phyloP scores from a whole-genome alignment of 2,113 vertebrate genomes.

The Eulemur rufifrons region DNA sequence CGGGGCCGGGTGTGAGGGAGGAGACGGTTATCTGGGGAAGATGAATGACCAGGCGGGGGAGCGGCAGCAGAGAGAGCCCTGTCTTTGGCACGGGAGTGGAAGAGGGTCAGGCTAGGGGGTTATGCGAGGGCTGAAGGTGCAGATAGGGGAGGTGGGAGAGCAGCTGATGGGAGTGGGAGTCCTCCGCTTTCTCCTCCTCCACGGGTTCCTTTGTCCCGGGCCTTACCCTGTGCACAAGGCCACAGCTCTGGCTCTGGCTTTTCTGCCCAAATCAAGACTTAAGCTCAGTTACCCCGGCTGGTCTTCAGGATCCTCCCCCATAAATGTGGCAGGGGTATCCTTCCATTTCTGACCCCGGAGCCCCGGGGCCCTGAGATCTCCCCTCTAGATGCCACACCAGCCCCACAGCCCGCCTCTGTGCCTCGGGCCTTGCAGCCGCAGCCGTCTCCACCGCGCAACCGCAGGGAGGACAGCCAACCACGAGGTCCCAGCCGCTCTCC shows the following conservation, averaged over 20 bases:
- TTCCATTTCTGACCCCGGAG: not conserved
- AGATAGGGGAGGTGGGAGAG: not conserved
- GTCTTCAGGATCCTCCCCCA: rapidly evolving
- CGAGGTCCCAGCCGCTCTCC: not conserved
- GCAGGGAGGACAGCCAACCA: not conserved
- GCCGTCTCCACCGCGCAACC: not conserved
- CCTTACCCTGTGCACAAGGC: rapidly evolving
- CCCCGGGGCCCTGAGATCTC: not conserved
- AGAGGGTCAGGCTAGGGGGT: not conserved
- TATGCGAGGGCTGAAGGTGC: not conserved
- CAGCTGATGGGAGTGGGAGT: rapidly evolving
- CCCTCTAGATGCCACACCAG: not conserved
- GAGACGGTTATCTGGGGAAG: not conserved
- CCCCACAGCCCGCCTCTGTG: not conserved
- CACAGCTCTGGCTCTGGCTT: not conserved
- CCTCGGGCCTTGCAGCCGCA: not conserved
- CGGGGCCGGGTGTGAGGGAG: not conserved
- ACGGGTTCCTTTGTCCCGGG: not conserved
- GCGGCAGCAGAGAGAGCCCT: not conserved
- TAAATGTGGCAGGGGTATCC: not conserved
- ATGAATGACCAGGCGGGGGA: not conserved
- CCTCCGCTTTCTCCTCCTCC: rapidly evolving
- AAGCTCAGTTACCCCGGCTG: not conserved
- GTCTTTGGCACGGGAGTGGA: not conserved
- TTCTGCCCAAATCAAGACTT: not conserved